phyloP scores from a whole-genome alignment of 2,797 vertebrate genomes.

The Micropoecilia bifurca region DNA sequence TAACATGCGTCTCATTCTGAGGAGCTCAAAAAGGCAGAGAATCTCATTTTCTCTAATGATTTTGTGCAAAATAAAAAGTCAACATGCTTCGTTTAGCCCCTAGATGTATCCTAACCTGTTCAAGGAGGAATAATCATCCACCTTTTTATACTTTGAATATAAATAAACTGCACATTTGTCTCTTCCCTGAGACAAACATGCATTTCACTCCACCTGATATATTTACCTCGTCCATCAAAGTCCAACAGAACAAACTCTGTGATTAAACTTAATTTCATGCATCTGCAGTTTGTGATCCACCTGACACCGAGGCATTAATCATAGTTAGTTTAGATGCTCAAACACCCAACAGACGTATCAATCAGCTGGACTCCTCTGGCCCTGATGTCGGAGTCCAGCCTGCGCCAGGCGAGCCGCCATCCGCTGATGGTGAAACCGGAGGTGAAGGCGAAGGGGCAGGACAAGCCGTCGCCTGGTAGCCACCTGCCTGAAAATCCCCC shows the following conservation, averaged over 20 bases:
- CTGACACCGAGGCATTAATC: constrained; percentile 72
- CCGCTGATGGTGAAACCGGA: constrained; percentile 10
- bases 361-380: constrained; percentile 63
- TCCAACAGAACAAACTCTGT: constrained; percentile 66
- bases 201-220: constrained; percentile 29
- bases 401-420: constrained; percentile 24
- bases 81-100: no score
- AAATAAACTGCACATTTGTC: neutral
- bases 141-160: constrained; percentile 10
- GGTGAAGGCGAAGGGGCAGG: constrained; percentile 28
- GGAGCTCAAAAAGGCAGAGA: no score
- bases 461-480: constrained; percentile 18
- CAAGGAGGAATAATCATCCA: no score
- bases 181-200: constrained; percentile 1
- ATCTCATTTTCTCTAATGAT: no score
- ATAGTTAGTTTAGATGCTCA: constrained; percentile 75
- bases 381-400: constrained; percentile 11
- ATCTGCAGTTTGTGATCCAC: constrained; percentile 73
- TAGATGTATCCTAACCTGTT: no score
- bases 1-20: no score
- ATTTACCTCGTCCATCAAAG: constrained; percentile 51
- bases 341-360: constrained; percentile 70
- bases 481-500: constrained; percentile 42
- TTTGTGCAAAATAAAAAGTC: no score
- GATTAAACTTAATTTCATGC: constrained; percentile 82